These are phyloP conservation scores for Drosophila cardini DNA, from an alignment of 1,140 invertebrate species.

Conservation along the genomic window DNA sequence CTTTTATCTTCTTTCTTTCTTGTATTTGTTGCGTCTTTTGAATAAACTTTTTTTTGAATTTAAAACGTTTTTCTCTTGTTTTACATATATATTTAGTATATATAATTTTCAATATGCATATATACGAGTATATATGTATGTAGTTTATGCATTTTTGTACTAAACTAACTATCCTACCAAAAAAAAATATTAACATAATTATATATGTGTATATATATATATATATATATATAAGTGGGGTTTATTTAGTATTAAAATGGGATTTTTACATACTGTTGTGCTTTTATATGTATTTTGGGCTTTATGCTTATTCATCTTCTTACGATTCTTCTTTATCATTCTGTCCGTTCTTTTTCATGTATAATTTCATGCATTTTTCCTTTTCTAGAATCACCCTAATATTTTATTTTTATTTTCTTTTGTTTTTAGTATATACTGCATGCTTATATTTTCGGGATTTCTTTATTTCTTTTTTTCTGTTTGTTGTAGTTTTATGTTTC, in stretches of 20 bases:
- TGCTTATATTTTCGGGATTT: neutral
- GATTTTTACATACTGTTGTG: constrained; percentile 62
- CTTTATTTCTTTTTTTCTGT: neutral
- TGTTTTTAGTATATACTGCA: constrained; percentile 6
- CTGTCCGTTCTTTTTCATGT: constrained; percentile 27
- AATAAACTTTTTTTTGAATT: constrained; percentile 40
- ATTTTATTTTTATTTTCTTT: neutral
- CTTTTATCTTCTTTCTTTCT: constrained; percentile 3
- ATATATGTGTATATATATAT: constrained; percentile 9
- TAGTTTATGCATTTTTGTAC: constrained; percentile 61
- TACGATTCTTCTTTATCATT: neutral
- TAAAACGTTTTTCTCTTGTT: constrained; percentile 35
- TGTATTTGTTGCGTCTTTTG: constrained; percentile 40
- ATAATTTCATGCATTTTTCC: constrained; percentile 1
- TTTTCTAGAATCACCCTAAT: constrained; percentile 33
- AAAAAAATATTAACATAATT: constrained; percentile 56
- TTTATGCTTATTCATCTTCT: constrained; percentile 1
- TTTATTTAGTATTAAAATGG: constrained; percentile 62
- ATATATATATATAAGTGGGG: neutral
- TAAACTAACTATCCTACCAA: constrained; percentile 66
- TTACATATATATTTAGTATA: constrained; percentile 4
- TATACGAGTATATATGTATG: constrained; percentile 44
- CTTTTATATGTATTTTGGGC: constrained; percentile 46
- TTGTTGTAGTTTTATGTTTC: constrained; percentile 5
- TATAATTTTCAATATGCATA: constrained; percentile 34